Conservation (phyloP, 2,113 vertebrate species). For the Capreolus pygargus region DNA sequence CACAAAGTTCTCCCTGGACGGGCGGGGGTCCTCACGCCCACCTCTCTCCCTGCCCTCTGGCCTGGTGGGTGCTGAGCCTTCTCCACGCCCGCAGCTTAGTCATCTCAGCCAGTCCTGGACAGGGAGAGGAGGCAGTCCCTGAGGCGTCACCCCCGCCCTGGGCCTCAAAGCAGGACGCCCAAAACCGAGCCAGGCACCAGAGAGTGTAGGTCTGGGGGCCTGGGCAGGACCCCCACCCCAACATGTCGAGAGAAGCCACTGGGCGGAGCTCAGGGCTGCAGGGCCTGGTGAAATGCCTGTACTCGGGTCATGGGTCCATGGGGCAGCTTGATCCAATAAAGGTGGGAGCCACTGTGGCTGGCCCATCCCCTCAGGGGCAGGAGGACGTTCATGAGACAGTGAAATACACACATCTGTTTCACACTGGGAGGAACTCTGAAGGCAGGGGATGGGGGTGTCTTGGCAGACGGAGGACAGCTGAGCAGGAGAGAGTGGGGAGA, state of each 20-base stretch:
- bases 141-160: not conserved
- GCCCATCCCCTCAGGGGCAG: not conserved
- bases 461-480: not conserved
- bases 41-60: not conserved
- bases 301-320: not conserved
- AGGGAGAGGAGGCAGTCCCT: not conserved
- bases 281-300: not conserved
- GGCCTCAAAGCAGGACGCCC: not conserved
- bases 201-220: not conserved
- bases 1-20: not conserved
- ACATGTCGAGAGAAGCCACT: not conserved
- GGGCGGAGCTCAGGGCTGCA: not conserved
- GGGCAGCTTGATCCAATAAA: not conserved
- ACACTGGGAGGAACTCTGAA: not conserved
- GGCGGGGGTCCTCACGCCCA: not conserved
- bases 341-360: not conserved
- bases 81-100: not conserved
- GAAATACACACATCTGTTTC: rapidly evolving
- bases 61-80: not conserved
- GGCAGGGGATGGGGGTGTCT: not conserved
- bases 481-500: not conserved
- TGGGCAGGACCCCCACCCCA: not conserved
- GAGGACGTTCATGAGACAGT: rapidly evolving
- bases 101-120: not conserved
- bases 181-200: not conserved